Evolutionary conservation across 2,113 vertebrate species (phyloP).

Genomic region (Lichenostomus cassidix): DNA sequence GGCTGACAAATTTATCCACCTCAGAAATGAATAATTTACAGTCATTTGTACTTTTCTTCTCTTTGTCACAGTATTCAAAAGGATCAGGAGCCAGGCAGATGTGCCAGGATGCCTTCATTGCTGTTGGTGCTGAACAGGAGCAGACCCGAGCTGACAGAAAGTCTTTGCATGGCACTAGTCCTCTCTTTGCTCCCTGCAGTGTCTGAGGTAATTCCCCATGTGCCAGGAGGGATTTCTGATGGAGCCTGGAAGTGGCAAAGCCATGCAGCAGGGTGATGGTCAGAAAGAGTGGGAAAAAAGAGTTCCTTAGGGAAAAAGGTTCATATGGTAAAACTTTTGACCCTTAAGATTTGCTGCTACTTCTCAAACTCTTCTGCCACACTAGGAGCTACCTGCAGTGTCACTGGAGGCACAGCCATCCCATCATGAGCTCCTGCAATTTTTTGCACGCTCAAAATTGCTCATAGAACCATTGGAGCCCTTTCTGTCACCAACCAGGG

Average conservation of each 20-base stretch:
- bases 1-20: neutral
- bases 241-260: neutral
- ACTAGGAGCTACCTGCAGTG: neutral
- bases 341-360: neutral
- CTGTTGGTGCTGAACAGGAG: neutral
- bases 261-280: fast-evolving
- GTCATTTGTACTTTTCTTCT: neutral
- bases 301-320: neutral
- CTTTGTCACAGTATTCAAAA: neutral
- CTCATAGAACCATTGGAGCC: fast-evolving
- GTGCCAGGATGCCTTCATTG: neutral
- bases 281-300: neutral
- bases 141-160: neutral
- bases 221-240: neutral
- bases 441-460: neutral
- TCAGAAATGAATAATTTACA: neutral
- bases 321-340: neutral
- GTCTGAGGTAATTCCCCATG: neutral
- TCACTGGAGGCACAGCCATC: neutral
- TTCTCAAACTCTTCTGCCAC: neutral
- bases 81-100: neutral
- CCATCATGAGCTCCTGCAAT: fast-evolving
- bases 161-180: neutral
- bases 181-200: neutral
- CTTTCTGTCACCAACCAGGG: neutral